Percentiles rank a stretch among this genome's conserved stretches.
Conservation (phyloP, 2,797 vertebrate genomes). For the Rallus crepitans region DNA sequence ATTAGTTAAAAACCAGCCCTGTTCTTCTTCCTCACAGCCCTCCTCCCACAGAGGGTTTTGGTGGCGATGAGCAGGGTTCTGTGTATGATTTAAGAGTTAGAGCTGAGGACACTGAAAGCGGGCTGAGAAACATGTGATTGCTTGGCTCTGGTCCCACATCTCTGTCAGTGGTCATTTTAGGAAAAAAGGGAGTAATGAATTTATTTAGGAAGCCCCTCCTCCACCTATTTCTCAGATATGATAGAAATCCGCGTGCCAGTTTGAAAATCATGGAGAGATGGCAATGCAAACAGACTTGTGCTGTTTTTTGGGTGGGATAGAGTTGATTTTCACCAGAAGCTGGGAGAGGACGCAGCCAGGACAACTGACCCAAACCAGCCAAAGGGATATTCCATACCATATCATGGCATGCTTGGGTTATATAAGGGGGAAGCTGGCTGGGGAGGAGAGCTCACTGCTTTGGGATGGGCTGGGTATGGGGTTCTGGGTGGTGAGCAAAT, state of each 20-base stretch:
- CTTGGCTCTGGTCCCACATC: neutral
- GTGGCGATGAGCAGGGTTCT: accelerated
- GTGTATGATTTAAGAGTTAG: accelerated
- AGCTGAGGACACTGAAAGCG: accelerated
- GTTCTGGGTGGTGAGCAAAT: no score
- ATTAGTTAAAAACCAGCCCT: neutral
- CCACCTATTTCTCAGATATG: neutral
- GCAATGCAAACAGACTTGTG: neutral
- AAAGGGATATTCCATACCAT: no score
- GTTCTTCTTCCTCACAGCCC: neutral
- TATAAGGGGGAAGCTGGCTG: no score
- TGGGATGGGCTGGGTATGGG: no score
- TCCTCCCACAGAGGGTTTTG: neutral
- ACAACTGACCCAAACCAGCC: no score
- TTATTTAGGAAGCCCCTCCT: neutral
- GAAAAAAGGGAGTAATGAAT: neutral
- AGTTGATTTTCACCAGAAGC: no score
- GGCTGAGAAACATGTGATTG: neutral
- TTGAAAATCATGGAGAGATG: neutral
- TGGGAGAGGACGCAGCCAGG: no score
- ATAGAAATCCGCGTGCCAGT: neutral
- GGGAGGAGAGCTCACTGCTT: no score
- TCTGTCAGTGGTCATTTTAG: neutral
- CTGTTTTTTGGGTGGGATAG: no score
- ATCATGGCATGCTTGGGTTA: no score